Conservation (phyloP, 2,113 vertebrate genomes). For the Nerophis ophidion region DNA sequence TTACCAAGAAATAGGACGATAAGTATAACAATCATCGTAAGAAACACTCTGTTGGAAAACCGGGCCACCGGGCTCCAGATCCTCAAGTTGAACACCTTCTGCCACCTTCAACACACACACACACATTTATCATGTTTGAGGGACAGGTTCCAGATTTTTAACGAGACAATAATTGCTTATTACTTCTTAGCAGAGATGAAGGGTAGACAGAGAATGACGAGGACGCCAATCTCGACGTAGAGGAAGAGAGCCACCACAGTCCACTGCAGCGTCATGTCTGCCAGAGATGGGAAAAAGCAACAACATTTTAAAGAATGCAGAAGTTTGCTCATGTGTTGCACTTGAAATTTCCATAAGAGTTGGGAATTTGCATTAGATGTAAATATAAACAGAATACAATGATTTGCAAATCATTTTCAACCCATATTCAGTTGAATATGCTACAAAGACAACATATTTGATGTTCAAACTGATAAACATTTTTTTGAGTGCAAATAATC, state of each 20-base stretch:
- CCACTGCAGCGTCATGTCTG: slow-evolving; percentile 88
- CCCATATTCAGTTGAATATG: too few species aligned
- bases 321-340: not conserved
- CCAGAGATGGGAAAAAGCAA: not conserved
- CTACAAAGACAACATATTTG: too few species aligned
- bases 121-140: not conserved
- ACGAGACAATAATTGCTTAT: not conserved
- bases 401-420: too few species aligned
- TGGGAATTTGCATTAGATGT: too few species aligned
- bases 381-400: too few species aligned
- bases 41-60: slow-evolving; percentile 90
- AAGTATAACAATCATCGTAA: slow-evolving; percentile 90
- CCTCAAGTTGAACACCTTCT: slow-evolving; percentile 80
- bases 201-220: slow-evolving; percentile 85
- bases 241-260: slow-evolving; percentile 81
- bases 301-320: not conserved
- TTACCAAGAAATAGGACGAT: slow-evolving; percentile 89
- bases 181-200: slow-evolving; percentile 87
- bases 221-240: slow-evolving; percentile 79
- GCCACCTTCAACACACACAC: slow-evolving; percentile 76
- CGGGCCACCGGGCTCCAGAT: slow-evolving; percentile 79
- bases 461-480: too few species aligned
- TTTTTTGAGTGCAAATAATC: too few species aligned
- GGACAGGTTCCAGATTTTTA: not conserved
- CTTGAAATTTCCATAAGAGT: too few species aligned